Conservation (phyloP, 1,140 invertebrate species). For the Drosophila jambulina region DNA sequence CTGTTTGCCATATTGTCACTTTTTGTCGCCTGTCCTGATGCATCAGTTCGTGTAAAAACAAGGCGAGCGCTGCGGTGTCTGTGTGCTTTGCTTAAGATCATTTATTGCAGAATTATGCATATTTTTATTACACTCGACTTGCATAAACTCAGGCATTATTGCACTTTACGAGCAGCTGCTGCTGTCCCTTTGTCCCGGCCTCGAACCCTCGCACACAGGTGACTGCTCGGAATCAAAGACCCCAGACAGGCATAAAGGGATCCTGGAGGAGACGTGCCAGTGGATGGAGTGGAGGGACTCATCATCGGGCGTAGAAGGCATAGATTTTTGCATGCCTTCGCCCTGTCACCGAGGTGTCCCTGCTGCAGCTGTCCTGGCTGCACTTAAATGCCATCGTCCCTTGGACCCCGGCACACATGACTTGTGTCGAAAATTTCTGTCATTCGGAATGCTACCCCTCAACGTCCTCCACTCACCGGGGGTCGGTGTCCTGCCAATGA, state of each 20-base stretch:
- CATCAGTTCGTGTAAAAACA: constrained; percentile 42
- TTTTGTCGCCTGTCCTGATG: constrained; percentile 64
- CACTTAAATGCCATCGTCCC: constrained; percentile 62
- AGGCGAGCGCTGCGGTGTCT: constrained; percentile 19
- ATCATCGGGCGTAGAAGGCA: constrained; percentile 58
- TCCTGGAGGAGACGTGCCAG: neutral
- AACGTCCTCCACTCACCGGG: neutral
- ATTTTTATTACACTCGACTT: constrained; percentile 81
- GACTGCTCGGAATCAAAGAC: constrained; percentile 53
- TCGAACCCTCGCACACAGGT: constrained; percentile 39
- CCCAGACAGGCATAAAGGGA: constrained; percentile 40
- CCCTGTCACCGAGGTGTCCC: constrained; percentile 40
- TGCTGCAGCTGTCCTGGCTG: constrained; percentile 50
- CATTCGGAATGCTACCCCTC: constrained; percentile 60
- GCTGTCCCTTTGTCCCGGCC: constrained; percentile 54
- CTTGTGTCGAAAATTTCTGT: constrained; percentile 81
- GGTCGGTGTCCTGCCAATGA: constrained; percentile 25
- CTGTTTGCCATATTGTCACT: neutral
- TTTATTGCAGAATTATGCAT: constrained; percentile 82
- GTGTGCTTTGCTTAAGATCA: constrained; percentile 73
- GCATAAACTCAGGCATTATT: constrained; percentile 82
- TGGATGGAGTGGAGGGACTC: neutral
- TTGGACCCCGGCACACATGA: constrained; percentile 54
- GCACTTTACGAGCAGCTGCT: constrained; percentile 81
- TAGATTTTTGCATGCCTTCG: constrained; percentile 78